These are phyloP conservation scores for Notoglanidium macrostoma DNA, from an alignment of 2,797 vertebrate genomes.

Conservation along the genomic window DNA sequence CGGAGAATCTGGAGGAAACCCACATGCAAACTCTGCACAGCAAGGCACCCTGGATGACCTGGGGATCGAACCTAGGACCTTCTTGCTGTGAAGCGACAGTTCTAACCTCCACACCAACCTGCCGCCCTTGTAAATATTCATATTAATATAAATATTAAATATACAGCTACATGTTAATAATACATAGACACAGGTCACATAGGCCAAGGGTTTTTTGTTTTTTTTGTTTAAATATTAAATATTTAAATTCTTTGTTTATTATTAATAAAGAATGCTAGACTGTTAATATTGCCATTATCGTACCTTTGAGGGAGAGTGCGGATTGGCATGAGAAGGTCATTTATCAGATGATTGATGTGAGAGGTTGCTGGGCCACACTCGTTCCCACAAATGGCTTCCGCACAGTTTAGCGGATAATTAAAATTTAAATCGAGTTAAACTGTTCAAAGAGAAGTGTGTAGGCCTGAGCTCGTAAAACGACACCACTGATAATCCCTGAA, in stretches of 20 bases:
- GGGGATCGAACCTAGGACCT: too few species aligned
- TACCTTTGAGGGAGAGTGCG: neutral
- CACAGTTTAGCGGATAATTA: conserved; percentile 85
- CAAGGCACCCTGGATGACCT: too few species aligned
- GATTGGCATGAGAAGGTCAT: conserved; percentile 35
- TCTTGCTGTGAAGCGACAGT: too few species aligned
- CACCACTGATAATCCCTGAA: conserved; percentile 68
- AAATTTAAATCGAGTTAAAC: conserved; percentile 77
- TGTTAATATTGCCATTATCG: conserved; percentile 9
- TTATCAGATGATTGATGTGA: conserved; percentile 74
- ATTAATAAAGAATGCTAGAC: conserved; percentile 6
- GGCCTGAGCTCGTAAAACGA: conserved; percentile 74
- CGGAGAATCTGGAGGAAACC: too few species aligned
- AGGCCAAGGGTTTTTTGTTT: neutral
- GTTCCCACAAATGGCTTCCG: conserved; percentile 72
- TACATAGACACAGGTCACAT: neutral
- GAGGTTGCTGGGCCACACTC: conserved; percentile 58
- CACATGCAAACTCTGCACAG: too few species aligned
- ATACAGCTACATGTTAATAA: too few species aligned
- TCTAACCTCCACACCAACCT: too few species aligned
- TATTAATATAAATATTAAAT: too few species aligned
- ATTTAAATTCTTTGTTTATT: conserved; percentile 9
- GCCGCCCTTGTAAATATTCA: too few species aligned
- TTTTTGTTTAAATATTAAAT: neutral
- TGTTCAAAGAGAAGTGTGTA: conserved; percentile 69